phyloP scores from a whole-genome alignment of 2,113 vertebrate genomes.

The Formicarius rufipectus region DNA sequence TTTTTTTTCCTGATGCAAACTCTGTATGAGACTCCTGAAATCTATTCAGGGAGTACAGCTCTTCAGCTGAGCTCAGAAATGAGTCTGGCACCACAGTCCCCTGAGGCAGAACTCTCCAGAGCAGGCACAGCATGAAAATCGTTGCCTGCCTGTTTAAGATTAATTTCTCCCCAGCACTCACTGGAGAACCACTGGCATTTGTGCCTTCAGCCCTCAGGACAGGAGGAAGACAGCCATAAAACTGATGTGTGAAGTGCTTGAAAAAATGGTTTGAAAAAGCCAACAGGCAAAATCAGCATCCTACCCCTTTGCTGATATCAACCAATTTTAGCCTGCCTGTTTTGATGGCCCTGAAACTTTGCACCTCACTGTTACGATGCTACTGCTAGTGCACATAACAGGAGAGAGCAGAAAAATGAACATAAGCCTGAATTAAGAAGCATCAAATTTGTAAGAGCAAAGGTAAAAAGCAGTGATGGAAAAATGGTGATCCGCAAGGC shows the following conservation, averaged over 20 bases:
- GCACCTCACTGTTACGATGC: background rate
- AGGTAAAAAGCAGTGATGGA: background rate
- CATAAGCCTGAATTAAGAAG: background rate
- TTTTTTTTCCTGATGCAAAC: background rate
- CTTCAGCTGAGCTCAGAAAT: background rate
- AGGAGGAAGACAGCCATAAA: background rate
- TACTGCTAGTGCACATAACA: background rate
- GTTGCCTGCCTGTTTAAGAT: background rate
- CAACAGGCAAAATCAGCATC: background rate
- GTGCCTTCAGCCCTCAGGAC: background rate
- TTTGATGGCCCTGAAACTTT: background rate
- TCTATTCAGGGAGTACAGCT: background rate
- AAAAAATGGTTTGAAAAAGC: background rate
- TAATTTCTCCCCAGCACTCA: background rate
- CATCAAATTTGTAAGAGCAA: background rate
- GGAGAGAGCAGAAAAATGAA: background rate
- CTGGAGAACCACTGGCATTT: background rate
- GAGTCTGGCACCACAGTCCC: background rate
- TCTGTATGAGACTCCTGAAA: background rate
- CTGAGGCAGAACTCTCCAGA: background rate
- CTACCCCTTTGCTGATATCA: background rate
- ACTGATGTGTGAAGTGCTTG: background rate
- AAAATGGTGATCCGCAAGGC: background rate
- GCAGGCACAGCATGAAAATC: background rate
- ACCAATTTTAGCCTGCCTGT: background rate